Evolutionary conservation across 2,797 vertebrate genomes (phyloP).

Genomic region (Microctenopoma lineatum): DNA sequence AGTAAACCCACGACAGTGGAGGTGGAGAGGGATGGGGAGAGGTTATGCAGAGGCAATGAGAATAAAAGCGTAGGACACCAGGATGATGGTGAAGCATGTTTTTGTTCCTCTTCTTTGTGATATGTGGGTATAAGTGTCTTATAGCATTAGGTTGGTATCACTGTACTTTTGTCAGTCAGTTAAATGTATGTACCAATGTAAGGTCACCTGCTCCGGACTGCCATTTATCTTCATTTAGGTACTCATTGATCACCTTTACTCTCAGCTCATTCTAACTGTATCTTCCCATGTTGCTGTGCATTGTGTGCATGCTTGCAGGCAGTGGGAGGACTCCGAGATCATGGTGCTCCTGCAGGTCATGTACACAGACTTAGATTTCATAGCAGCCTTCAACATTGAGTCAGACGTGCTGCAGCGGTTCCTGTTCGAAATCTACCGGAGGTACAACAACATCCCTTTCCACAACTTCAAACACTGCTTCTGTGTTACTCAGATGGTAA

Average conservation of each 20-base stretch:
- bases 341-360: slow-evolving; percentile 88
- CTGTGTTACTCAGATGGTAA: slow-evolving; percentile 88
- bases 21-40: not conserved
- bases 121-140: not conserved
- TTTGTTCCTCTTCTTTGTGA: not conserved
- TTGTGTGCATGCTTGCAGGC: slow-evolving; percentile 72
- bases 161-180: not conserved
- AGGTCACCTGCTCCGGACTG: no score
- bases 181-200: no score
- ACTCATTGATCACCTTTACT: no score
- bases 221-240: no score
- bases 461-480: slow-evolving; percentile 89
- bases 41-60: not conserved
- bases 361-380: slow-evolving; percentile 86
- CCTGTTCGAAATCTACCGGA: slow-evolving; percentile 82
- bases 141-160: not conserved
- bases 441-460: slow-evolving; percentile 88
- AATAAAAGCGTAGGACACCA: not conserved
- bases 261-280: not conserved
- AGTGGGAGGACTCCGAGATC: slow-evolving; percentile 88
- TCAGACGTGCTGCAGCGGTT: slow-evolving; percentile 84
- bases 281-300: not conserved
- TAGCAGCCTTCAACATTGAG: slow-evolving; percentile 81
- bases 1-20: slow-evolving; percentile 11
- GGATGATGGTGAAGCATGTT: not conserved